Evolutionary conservation across 1,140 invertebrate genomes (phyloP).

Genomic region (Pararge aegeria): DNA sequence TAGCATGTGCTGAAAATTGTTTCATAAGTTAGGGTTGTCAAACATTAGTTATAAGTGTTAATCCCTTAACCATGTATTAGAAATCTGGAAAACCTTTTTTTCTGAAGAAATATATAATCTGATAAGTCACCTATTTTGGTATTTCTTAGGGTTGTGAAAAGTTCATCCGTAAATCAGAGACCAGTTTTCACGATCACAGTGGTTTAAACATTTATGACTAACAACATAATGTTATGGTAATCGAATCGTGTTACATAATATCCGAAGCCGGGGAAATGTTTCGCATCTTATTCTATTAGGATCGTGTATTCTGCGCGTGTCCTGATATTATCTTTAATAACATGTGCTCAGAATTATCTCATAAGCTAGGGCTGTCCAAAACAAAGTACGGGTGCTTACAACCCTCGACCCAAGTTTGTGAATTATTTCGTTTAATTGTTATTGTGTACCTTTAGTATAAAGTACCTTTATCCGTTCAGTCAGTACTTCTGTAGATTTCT

Average conservation of each 20-base stretch:
- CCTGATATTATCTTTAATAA: constrained; percentile 49
- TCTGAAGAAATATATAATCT: too few species aligned
- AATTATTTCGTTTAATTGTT: not conserved
- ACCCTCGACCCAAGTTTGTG: not conserved
- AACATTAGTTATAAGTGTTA: not conserved
- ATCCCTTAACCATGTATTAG: too few species aligned
- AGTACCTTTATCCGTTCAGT: too few species aligned
- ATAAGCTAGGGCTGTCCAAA: constrained; percentile 17
- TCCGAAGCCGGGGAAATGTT: constrained; percentile 6
- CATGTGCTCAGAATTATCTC: constrained; percentile 37
- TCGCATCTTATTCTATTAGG: constrained; percentile 23
- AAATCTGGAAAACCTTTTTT: too few species aligned
- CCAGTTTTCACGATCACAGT: constrained; percentile 1
- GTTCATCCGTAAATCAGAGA: not conserved
- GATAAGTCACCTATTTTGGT: too few species aligned
- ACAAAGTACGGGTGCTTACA: not conserved
- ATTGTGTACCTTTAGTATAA: not conserved
- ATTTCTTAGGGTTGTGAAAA: not conserved
- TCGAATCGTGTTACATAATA: constrained; percentile 8
- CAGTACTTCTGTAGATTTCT: too few species aligned
- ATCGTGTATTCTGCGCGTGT: constrained; percentile 8
- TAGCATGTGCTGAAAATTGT: constrained; percentile 38
- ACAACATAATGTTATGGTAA: constrained; percentile 9
- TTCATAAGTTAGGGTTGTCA: constrained; percentile 23
- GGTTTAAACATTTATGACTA: constrained; percentile 2